Base-by-base conservation (phyloP, 2,888 invertebrate species). In the Eristalinus sepulchralis region DNA sequence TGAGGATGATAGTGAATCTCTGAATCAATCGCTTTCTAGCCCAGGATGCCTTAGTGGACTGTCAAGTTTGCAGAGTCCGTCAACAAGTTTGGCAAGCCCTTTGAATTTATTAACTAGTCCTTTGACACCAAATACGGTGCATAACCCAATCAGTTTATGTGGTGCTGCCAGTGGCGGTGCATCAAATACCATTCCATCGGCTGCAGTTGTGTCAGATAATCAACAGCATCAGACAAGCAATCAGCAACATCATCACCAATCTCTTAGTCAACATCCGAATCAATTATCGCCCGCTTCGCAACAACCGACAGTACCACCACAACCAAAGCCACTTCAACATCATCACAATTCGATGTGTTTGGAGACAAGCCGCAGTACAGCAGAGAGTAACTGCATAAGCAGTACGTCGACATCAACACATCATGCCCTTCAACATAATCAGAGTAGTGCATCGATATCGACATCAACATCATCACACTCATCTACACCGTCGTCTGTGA, bases 21-120 rank as follows among this genome's bases (percentile, higher is more conserved):
- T 92, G 75, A 94, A 93, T 93, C 95, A 92, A 91, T 95, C 93
- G 91, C 92, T 93, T 17, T 92, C 92, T 3, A 94, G 94, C 90
- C 95, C 94, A 0, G 95, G 95, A 36, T 95, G 95, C 66, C 91
- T 95, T 71, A 95, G 95, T 88, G 95, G 94, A 53, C 92, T 96
- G 81, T 95, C 95, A 88, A 95, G 95, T 90, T 93, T 96, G 80
- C 95, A 95, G 86, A 95, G 95, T 90, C 96, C 96, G 55, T 94
- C 95, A 89, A 94, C 95, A 91, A 95, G 96, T 80, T 93, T 97
- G 80, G 96, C 97, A 31, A 96, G 96, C 89, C 97, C 97, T 39
- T 95, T 96, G 70, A 95, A 96, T 85, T 95, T 96, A 90, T 93
- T 95, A 88, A 95, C 96, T 82, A 94, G 94, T 91, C 95, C 95